These are phyloP conservation scores for Drosophila ohnishii DNA, from an alignment of 1,140 invertebrate genomes.

Conservation along the genomic window DNA sequence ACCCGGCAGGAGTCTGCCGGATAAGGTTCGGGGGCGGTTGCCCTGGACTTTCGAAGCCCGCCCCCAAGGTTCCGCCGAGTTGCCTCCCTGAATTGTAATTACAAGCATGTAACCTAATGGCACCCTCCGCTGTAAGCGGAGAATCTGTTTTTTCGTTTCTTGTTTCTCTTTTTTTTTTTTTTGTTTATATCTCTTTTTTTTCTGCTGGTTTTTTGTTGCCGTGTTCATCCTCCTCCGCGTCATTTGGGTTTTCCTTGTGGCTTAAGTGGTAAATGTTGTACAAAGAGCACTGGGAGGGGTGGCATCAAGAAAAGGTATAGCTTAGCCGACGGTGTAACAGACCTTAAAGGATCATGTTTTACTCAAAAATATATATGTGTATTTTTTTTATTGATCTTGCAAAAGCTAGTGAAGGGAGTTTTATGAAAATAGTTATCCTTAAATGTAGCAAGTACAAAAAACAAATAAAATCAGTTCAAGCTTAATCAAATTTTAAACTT, in stretches of 20 bases:
- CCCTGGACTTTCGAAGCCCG: conserved; percentile 8
- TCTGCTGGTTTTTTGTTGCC: neutral
- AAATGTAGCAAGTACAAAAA: neutral
- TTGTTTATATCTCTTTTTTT: neutral
- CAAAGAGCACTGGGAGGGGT: conserved; percentile 15
- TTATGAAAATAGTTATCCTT: neutral
- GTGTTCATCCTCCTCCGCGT: conserved; percentile 5
- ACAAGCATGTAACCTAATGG: conserved; percentile 75
- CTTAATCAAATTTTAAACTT: neutral
- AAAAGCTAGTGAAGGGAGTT: too few species aligned
- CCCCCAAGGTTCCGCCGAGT: neutral
- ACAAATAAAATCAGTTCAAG: neutral
- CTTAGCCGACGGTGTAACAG: neutral
- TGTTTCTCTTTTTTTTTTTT: neutral
- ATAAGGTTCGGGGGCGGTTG: conserved; percentile 4
- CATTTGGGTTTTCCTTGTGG: conserved; percentile 30
- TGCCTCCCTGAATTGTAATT: conserved; percentile 68
- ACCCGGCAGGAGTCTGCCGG: conserved; percentile 43
- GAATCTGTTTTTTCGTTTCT: conserved; percentile 12
- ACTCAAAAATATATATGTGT: neutral
- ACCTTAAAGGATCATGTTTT: neutral
- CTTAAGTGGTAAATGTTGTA: conserved; percentile 70
- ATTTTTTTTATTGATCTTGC: neutral
- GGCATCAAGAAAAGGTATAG: conserved; percentile 17
- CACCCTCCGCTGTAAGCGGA: conserved; percentile 38